Evolutionary conservation across 2,113 vertebrate species (phyloP).

Genomic region (Neodontobutis hainanensis): DNA sequence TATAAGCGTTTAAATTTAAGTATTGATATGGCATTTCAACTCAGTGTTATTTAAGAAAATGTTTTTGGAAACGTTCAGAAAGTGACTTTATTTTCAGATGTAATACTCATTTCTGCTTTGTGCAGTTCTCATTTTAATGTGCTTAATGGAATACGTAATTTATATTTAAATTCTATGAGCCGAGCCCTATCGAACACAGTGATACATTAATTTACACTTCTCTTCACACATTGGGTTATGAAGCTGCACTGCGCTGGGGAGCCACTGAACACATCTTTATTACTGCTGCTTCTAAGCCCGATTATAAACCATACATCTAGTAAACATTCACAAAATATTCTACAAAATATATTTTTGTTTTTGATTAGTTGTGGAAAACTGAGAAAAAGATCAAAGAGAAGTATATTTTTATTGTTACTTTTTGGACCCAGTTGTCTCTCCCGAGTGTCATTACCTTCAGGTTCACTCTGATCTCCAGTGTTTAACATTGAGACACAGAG

Average conservation of each 20-base stretch:
- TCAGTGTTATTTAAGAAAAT: too few relatives aligned
- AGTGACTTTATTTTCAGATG: background rate
- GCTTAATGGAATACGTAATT: slow-evolving; percentile 25
- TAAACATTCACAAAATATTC: slow-evolving; percentile 15
- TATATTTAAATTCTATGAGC: slow-evolving; percentile 19
- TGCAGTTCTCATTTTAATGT: slow-evolving; percentile 18
- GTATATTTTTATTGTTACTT: slow-evolving; percentile 28
- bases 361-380: slow-evolving; percentile 6
- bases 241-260: slow-evolving; percentile 1
- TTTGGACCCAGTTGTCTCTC: slow-evolving; percentile 31
- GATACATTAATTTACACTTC: slow-evolving; percentile 11
- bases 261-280: slow-evolving; percentile 20
- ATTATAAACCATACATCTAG: slow-evolving; percentile 42
- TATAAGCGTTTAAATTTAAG: too few relatives aligned
- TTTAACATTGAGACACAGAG: too few relatives aligned
- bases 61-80: too few relatives aligned
- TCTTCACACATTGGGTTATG: background rate
- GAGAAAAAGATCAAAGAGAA: slow-evolving; percentile 4
- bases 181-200: background rate
- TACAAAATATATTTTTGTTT: slow-evolving; percentile 14
- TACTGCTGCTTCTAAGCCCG: slow-evolving; percentile 17
- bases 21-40: too few relatives aligned
- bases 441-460: slow-evolving; percentile 15
- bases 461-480: slow-evolving; percentile 17
- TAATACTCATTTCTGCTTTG: slow-evolving; percentile 1